These are phyloP conservation scores for Agrilus biguttatus DNA, from an alignment of 2,888 invertebrate species.

Conservation along the genomic window DNA sequence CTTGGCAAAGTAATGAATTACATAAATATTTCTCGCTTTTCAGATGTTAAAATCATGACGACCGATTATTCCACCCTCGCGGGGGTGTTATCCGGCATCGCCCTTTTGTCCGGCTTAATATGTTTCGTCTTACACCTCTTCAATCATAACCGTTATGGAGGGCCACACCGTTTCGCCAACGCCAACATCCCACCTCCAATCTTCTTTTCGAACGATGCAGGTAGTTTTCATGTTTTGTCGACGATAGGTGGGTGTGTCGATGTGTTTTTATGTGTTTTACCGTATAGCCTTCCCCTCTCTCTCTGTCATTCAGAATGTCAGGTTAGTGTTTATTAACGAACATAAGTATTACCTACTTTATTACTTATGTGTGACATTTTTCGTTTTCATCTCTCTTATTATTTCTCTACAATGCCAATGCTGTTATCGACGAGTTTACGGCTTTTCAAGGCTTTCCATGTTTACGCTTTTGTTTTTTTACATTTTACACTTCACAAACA, in stretches of 20 bases:
- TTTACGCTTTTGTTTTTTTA: too few relatives aligned
- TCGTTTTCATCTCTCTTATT: too few relatives aligned
- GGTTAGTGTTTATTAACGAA: slow-evolving; percentile 4
- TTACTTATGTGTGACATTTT: too few relatives aligned
- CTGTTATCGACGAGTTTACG: too few relatives aligned
- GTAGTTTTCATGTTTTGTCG: slow-evolving; percentile 31
- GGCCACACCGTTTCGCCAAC: slow-evolving; percentile 64
- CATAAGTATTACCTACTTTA: too few relatives aligned
- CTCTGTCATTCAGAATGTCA: slow-evolving; percentile 5
- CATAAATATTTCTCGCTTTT: slow-evolving; percentile 10
- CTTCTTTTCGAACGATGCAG: slow-evolving; percentile 74
- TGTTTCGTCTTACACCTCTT: slow-evolving; percentile 82
- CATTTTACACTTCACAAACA: too few relatives aligned
- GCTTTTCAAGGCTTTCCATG: too few relatives aligned
- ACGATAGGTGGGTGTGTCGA: slow-evolving; percentile 2
- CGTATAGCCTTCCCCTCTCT: too few relatives aligned
- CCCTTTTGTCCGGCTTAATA: slow-evolving; percentile 71
- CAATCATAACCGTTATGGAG: slow-evolving; percentile 45
- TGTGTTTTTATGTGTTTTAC: slow-evolving; percentile 1
- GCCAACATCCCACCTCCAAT: slow-evolving; percentile 74
- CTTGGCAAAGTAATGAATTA: too few relatives aligned
- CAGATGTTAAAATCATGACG: slow-evolving; percentile 69
- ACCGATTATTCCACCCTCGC: slow-evolving; percentile 73
- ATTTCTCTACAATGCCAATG: too few relatives aligned
- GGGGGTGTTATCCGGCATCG: slow-evolving; percentile 74